Base-by-base conservation (phyloP, 2,113 vertebrate genomes). In the Syngnathus floridae region DNA sequence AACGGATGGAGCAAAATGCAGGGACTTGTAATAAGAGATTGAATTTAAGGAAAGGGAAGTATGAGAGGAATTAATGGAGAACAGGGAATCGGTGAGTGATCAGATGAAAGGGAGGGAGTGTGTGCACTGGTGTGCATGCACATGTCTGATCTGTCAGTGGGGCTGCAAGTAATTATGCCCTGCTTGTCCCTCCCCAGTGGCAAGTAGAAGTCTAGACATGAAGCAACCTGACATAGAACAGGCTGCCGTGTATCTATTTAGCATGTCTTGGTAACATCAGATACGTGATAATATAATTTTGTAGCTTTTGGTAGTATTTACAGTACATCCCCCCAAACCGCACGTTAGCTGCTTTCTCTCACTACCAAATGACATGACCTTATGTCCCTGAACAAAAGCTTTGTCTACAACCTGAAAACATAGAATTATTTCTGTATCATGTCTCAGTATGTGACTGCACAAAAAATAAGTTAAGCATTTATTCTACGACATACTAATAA, bases 211-310 rank as follows among this genome's bases (percentile, higher is more conserved):
- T 69, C 52, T 46, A 62, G 74, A 69, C 41, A 55, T 67, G 64
- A 73, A 69, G 65, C 58, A 76, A 67, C 40, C 67, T 64, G 70
- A 84, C 77, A 78, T 67, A 61, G 74, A 69, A 62, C 77, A 81
- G 71, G 65, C 54, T 51, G 19, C 56, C 41, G 69, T 31, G 26
- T 49, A 77, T 70, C 71, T 72, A 82, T 84, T 59, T 6, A 54
- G 49, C 48, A 56, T 75, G 48, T 52, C 62, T 19, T 26, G 48
- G 62, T 63, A 64, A 69, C 59, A 77, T 59, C 17, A n/a, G 10
- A 14, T 12, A 45, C 36, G 31, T 19, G 31, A 57, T 3, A 22
- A 8, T 19, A 17, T 37, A 8, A 36, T 16, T 36, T 57, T 9
- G 8, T 19, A 19, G 52, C 10, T 43, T 64, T 17, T 40, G 9